phyloP scores from a whole-genome alignment of 2,113 vertebrate genomes.

The Laticauda colubrina region DNA sequence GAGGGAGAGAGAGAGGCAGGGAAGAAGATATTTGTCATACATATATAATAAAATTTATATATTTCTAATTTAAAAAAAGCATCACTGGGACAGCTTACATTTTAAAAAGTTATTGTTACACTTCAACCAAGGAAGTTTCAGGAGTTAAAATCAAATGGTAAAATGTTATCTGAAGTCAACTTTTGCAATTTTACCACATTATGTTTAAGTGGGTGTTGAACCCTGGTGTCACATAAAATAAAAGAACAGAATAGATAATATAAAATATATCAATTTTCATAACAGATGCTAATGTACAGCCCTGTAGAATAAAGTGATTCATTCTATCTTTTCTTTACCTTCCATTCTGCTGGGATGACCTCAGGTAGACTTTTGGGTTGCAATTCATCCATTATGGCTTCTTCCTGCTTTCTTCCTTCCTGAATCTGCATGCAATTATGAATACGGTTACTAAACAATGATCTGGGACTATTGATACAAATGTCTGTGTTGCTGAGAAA shows the following conservation, averaged over 20 bases:
- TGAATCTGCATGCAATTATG: background rate
- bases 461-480: background rate
- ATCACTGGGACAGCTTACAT: background rate
- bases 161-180: background rate
- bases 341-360: background rate
- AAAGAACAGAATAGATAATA: background rate
- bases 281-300: background rate
- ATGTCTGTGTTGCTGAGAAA: background rate
- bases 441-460: background rate
- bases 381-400: background rate
- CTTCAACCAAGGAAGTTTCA: background rate
- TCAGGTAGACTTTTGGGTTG: background rate
- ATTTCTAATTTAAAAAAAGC: background rate
- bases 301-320: background rate
- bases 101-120: background rate
- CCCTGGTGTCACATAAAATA: background rate
- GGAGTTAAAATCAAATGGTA: background rate
- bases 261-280: background rate
- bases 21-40: background rate
- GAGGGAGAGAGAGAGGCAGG: background rate
- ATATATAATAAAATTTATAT: background rate
- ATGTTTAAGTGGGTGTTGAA: background rate
- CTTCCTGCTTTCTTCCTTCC: rapidly evolving
- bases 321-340: background rate
- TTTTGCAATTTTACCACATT: background rate